Evolutionary conservation across 1,140 invertebrate species (phyloP).

Genomic region (Drosophila littoralis): DNA sequence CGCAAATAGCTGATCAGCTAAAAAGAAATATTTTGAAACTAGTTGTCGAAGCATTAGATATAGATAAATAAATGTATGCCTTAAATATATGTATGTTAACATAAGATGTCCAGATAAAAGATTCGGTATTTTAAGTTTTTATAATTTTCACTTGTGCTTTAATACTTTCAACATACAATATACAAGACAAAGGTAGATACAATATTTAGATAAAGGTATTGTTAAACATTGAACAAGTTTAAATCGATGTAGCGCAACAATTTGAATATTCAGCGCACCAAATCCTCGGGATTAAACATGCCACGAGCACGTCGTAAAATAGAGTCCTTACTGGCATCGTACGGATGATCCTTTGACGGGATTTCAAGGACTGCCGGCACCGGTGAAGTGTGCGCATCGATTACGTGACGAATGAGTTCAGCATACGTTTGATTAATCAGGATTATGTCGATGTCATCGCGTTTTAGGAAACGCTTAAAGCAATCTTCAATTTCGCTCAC

Average conservation of each 20-base stretch:
- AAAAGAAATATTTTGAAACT: conserved; percentile 31
- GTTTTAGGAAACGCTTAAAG: conserved; percentile 96
- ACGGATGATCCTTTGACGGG: conserved; percentile 99
- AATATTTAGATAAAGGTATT: too few relatives aligned
- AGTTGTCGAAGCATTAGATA: conserved; percentile 22
- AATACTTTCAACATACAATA: too few relatives aligned
- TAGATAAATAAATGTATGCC: conserved; percentile 13
- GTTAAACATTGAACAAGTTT: conserved; percentile 17
- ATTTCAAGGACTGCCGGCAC: conserved; percentile 99
- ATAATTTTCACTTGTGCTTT: neutral
- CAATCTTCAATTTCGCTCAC: conserved; percentile 98
- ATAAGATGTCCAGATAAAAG: too few relatives aligned
- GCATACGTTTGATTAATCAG: conserved; percentile 99
- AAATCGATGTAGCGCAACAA: conserved; percentile 7
- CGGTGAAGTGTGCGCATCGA: conserved; percentile 96
- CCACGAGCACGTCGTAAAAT: conserved; percentile 97
- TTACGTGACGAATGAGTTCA: conserved; percentile 98
- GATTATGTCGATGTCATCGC: conserved; percentile 99
- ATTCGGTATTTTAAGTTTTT: neutral
- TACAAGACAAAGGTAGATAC: too few relatives aligned
- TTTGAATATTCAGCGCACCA: conserved; percentile 84
- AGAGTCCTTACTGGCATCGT: conserved; percentile 99
- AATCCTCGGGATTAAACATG: conserved; percentile 94
- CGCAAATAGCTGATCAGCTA: conserved; percentile 20
- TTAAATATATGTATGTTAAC: neutral